Evolutionary conservation across 2,113 vertebrate genomes (phyloP), one percentile per base, ranked within the genome.

Genomic region (Xyrauchen texanus): DNA sequence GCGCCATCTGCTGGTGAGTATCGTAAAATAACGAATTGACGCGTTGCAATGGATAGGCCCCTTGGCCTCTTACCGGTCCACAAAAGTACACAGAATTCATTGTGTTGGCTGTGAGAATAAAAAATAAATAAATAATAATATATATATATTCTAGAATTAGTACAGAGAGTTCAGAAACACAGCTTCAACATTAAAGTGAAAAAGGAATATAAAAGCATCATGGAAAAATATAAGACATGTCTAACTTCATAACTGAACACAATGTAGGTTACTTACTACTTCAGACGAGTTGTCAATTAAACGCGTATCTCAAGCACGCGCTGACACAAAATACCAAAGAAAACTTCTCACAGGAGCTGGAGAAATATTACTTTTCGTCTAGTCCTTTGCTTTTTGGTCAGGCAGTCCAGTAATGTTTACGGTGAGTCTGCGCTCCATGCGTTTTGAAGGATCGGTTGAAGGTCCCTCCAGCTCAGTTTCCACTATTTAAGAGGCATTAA

Each of bases 401-500:
- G n/a, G 6, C 55, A n/a, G 11, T 6, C 5, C 6, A n/a, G n/a
- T 13, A 4, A 6, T 12, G 21, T 34, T 34, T 34, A 34, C 21
- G 21, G 21, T 34, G 21, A 34, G 21, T 34, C 21, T 34, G 21
- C 21, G 55, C 55, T 58, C 55, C 55, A 15, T 11, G 45, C 42
- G 71, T 51, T 11, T 34, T 73, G 55, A 72, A 53, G 21, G 34
- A 10, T 69, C n/a, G 72, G 57, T 68, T 58, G 55, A 64, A 34
- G 46, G 55, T 12, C 58, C 57, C 73, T 65, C 57, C 11, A 88
- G 63, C 86, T 80, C 88, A 88, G 92, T 91, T 90, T 89, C 80
- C 62, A 85, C 90, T 93, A 91, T 94, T 93, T 93, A 93, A 93
- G 91, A 90, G 88, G 88, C 90, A 88, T 92, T 91, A 91, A 91